A percentile compares a stretch with the other conserved stretches of the same genome.
phyloP scores from a whole-genome alignment of 2,797 vertebrate genomes.

The Phrynocephalus vlangalii region DNA sequence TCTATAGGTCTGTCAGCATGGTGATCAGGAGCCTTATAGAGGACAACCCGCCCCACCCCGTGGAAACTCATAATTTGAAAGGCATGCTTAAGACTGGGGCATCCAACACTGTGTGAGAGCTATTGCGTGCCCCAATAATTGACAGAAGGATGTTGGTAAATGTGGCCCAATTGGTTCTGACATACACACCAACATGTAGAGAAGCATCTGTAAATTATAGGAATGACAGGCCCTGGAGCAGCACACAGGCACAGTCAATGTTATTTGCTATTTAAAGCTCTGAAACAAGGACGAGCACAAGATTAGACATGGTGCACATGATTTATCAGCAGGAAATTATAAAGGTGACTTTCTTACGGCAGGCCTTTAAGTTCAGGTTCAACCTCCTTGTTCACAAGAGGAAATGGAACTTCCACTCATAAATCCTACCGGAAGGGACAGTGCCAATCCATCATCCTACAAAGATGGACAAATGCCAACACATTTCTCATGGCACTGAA shows the following conservation, averaged over 20 bases:
- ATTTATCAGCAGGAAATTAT: constrained; percentile 17
- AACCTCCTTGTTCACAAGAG: neutral
- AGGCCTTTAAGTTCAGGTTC: neutral
- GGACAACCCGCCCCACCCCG: too few species aligned
- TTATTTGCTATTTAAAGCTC: too few species aligned
- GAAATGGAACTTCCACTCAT: constrained; percentile 21
- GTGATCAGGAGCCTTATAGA: too few species aligned
- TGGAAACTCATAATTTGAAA: neutral
- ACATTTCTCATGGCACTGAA: neutral
- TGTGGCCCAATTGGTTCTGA: neutral
- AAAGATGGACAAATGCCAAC: constrained; percentile 9
- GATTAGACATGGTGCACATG: neutral
- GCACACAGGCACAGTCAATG: neutral
- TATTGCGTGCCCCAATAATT: neutral
- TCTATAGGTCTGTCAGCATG: too few species aligned
- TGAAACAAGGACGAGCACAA: neutral
- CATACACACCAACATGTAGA: too few species aligned
- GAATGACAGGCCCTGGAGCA: neutral
- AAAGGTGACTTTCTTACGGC: neutral
- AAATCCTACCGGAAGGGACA: neutral
- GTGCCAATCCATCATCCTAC: neutral
- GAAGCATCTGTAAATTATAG: neutral
- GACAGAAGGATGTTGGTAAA: neutral
- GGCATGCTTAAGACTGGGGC: neutral
- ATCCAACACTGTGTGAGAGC: too few species aligned